Evolutionary conservation across 2,888 invertebrate genomes (phyloP).

Genomic region (Stenolophus ochropezus): DNA sequence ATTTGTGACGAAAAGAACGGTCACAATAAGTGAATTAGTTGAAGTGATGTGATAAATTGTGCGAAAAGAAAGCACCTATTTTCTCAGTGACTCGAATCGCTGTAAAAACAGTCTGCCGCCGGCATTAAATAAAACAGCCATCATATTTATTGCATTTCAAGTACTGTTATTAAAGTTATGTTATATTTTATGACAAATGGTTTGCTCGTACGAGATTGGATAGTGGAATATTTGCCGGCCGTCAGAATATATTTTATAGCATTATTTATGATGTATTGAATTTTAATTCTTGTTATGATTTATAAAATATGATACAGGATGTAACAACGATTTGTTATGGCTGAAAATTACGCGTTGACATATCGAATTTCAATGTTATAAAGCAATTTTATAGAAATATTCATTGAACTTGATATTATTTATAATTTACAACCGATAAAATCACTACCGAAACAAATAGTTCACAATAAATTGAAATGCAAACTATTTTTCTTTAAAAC

Average conservation of each 20-base stretch:
- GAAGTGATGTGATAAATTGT: too few relatives aligned
- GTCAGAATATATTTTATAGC: constrained; percentile 19
- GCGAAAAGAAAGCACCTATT: too few relatives aligned
- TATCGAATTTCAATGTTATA: constrained; percentile 11
- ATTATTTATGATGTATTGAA: constrained; percentile 24
- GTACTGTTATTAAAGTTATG: constrained; percentile 10
- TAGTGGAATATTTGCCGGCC: not conserved
- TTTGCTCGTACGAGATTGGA: constrained; percentile 13
- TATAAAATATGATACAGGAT: constrained; percentile 26
- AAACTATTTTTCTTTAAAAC: too few relatives aligned
- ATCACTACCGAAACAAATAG: too few relatives aligned
- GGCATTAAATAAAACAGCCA: too few relatives aligned
- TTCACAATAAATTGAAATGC: too few relatives aligned
- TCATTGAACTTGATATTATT: not conserved
- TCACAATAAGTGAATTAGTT: too few relatives aligned
- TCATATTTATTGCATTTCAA: constrained; percentile 4
- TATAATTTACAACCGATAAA: too few relatives aligned
- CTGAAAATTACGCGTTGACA: constrained; percentile 21
- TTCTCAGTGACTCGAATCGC: too few relatives aligned
- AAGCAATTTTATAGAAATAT: not conserved
- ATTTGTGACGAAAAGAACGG: too few relatives aligned
- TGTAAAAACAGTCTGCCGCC: too few relatives aligned
- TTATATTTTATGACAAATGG: constrained; percentile 35
- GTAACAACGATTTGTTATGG: constrained; percentile 19
- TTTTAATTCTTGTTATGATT: constrained; percentile 20